Conservation (phyloP, 2,888 invertebrate species). For the Crepidodera aurea region DNA sequence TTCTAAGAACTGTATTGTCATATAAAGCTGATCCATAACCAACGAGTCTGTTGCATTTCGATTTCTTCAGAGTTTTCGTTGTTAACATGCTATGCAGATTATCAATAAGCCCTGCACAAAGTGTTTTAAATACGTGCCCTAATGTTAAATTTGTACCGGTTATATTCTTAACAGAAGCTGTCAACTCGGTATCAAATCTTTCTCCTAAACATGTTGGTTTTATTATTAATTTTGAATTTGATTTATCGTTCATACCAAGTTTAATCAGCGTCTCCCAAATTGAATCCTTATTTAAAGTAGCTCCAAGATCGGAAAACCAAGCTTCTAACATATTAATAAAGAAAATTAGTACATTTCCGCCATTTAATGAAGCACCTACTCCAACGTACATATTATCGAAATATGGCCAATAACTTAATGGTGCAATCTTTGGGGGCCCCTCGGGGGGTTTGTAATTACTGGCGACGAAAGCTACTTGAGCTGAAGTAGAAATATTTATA, state of each 20-base stretch:
- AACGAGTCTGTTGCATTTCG: constrained; percentile 75
- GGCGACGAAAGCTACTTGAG: constrained; percentile 80
- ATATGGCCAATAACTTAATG: constrained; percentile 81
- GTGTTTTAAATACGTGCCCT: constrained; percentile 75
- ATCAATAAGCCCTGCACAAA: constrained; percentile 78
- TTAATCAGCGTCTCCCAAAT: constrained; percentile 80
- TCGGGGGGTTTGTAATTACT: constrained; percentile 63
- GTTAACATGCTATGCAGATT: constrained; percentile 86
- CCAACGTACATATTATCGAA: constrained; percentile 76
- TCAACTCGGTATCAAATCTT: constrained; percentile 73
- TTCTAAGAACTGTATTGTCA: constrained; percentile 76
- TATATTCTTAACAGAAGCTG: constrained; percentile 74
- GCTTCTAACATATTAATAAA: constrained; percentile 82
- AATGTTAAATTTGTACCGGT: constrained; percentile 75
- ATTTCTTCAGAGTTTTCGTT: constrained; percentile 69
- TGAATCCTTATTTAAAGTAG: constrained; percentile 71
- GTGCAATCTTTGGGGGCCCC: constrained; percentile 53
- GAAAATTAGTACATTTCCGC: constrained; percentile 79
- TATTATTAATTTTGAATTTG: constrained; percentile 69
- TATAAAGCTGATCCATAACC: constrained; percentile 83
- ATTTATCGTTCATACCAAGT: constrained; percentile 66
- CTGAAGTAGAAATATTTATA: constrained; percentile 86
- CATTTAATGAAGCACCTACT: constrained; percentile 85
- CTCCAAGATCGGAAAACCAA: constrained; percentile 81
- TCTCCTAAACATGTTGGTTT: constrained; percentile 80